Evolutionary conservation across 2,888 invertebrate species (phyloP), one percentile per base, ranked within the genome.

Genomic region (Apodemia zela): DNA sequence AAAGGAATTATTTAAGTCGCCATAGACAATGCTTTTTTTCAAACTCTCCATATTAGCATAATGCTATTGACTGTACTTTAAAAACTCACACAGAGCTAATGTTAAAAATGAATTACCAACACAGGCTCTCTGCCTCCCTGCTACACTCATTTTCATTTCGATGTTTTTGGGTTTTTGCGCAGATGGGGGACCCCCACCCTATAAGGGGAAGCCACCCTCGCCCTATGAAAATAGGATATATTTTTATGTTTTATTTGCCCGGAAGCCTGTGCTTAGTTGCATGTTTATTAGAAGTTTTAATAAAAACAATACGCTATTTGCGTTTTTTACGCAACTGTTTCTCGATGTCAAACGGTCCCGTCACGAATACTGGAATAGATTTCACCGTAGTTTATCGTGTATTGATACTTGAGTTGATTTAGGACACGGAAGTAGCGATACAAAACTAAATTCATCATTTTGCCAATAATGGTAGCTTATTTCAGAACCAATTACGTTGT

Each of bases 111-210:
- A 91, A 91, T 91, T 91, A 91, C 91, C 85, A 89, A 89, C 91
- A 90, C 89, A 89, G 81, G 80, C 76, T 75, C 76, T 78, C 75
- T 71, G 76, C 84, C 82, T 76, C 88, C 87, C 84, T 78, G 76
- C 84, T 87, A 89, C 89, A 89, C 91, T 92, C 91, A 92, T 91
- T 92, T 91, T 91, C 91, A 90, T 89, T 90, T 89, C 89, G 91
- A 90, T 92, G 92, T 92, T 92, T 92, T 92, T 87, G 91, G 90
- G 92, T 92, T 92, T 92, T 92, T 92, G 92, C 92, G 91, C 91
- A 90, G 87, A 80, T 78, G 79, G 85, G 85, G 81, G 68, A 63
- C 70, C 72, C 71, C 70, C 71, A 73, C 70, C 74, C 75, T 74
- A 72, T 67, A 64, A 70, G 72, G 69, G 66, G 71, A 54, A 67